Evolutionary conservation across 2,888 invertebrate genomes (phyloP), one percentile per base, ranked within the genome.

Genomic region (Stomorhina lunata): DNA sequence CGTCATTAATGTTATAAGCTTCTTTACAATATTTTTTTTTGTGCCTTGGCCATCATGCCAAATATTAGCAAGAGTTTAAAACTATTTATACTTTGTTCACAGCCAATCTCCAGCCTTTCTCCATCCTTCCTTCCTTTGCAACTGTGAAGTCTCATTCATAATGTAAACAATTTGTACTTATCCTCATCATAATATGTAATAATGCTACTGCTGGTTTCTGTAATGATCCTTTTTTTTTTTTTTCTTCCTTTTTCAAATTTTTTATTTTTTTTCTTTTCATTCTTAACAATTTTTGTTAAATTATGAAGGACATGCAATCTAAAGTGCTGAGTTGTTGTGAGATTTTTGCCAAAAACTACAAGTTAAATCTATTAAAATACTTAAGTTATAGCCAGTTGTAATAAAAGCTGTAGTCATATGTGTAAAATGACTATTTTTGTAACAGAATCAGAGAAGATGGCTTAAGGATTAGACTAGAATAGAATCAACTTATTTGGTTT

Each of bases 1-100:
- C 84, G 85, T 84, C 87, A 85, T 87, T 86, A 86, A 85, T 84
- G 84, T 83, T 84, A 85, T 86, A 85, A 84, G 85, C 86, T 84
- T 22, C 57, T 59, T 40, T 57, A 57, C 53, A 45, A 45, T 71
- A 12, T 34, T 32, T 22, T 57, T 57, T 34, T 80, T 81, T 80
- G 9, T 34, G 17, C 63, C 72, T 77, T 79, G 79, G 80, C 71
- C 68, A 63, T n/a, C 40, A 53, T 80, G 76, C 80, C 75, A 76
- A 80, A 77, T 43, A 25, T 12, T 50, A 55, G 6, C 37, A 37
- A 66, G 15, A 77, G 17, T 59, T 57, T 68, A 76, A 76, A 76
- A 40, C n/a, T n/a, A n/a, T n/a, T n/a, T n/a, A n/a, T 72, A 73
- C 50, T 72, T 65, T 59, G 48, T 66, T 50, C 66, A 50, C 57